Evolutionary conservation across 2,888 invertebrate genomes (phyloP).

Genomic region (Drosophila percnosoma): DNA sequence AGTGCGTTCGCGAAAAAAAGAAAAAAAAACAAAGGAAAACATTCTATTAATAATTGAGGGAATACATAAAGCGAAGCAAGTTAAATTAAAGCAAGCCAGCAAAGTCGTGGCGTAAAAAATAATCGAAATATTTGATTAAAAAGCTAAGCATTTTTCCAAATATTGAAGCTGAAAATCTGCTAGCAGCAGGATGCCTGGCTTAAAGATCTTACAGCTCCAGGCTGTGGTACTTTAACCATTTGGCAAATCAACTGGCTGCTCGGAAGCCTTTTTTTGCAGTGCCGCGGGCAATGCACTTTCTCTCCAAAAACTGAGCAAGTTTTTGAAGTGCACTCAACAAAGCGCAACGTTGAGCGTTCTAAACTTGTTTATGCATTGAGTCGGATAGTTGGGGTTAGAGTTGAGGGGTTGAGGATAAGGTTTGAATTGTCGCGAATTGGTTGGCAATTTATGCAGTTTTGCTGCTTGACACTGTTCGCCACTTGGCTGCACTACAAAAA

Average conservation of each 20-base stretch:
- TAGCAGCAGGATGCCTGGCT: conserved; percentile 1
- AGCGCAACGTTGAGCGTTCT: conserved; percentile 47
- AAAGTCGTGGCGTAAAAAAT: conserved; percentile 60
- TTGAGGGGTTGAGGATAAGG: not conserved
- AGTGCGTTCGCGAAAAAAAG: conserved; percentile 56
- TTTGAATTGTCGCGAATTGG: conserved; percentile 25
- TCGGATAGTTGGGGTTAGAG: not conserved
- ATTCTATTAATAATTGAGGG: conserved; percentile 71
- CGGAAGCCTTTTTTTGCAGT: conserved; percentile 14
- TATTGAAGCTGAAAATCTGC: conserved; percentile 18
- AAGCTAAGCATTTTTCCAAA: conserved; percentile 52
- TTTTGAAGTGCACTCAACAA: conserved; percentile 68
- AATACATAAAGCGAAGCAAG: conserved; percentile 34
- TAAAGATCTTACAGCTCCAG: conserved; percentile 15
- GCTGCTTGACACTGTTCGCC: conserved; percentile 73
- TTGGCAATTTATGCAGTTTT: conserved; percentile 57
- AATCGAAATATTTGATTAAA: conserved; percentile 68
- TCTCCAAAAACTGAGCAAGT: conserved; percentile 68
- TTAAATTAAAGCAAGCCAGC: conserved; percentile 60
- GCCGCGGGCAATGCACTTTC: conserved; percentile 35
- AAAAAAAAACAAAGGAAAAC: conserved; percentile 30
- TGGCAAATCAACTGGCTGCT: conserved; percentile 55
- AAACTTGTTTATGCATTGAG: conserved; percentile 66
- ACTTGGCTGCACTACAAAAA: conserved; percentile 69
- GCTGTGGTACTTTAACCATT: conserved; percentile 46